Evolutionary conservation across 2,888 invertebrate species (phyloP).

Genomic region (Lasioglossum lativentre): DNA sequence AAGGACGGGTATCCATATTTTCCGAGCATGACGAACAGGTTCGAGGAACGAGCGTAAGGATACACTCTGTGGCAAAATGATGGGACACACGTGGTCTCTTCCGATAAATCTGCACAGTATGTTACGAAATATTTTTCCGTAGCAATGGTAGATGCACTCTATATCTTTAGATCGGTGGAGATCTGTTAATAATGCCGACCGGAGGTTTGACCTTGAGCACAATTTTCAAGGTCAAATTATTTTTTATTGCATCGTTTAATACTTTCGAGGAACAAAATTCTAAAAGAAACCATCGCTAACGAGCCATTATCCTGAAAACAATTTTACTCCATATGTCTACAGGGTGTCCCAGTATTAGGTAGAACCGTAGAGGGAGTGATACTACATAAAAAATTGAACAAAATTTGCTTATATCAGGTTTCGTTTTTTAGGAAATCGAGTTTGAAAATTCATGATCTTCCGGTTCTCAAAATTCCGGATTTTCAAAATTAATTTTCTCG

Average conservation of each 20-base stretch:
- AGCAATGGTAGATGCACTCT: neutral
- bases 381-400: neutral
- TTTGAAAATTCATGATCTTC: too few relatives aligned
- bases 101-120: neutral
- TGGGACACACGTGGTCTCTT: neutral
- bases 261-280: neutral
- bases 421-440: too few relatives aligned
- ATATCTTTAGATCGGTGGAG: neutral
- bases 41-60: neutral
- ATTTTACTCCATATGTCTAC: neutral
- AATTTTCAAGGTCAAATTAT: neutral
- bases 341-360: neutral
- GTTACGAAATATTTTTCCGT: neutral
- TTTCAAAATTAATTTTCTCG: neutral
- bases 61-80: neutral
- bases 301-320: neutral
- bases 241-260: neutral
- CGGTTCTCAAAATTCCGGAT: too few relatives aligned
- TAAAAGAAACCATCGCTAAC: neutral
- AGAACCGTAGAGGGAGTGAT: neutral
- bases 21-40: neutral
- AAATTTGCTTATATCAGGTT: too few relatives aligned
- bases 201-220: neutral
- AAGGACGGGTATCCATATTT: constrained; percentile 9
- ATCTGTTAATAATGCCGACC: neutral